Evolutionary conservation across 2,888 invertebrate species (phyloP).

Genomic region (Dorcus parallelipipedus): DNA sequence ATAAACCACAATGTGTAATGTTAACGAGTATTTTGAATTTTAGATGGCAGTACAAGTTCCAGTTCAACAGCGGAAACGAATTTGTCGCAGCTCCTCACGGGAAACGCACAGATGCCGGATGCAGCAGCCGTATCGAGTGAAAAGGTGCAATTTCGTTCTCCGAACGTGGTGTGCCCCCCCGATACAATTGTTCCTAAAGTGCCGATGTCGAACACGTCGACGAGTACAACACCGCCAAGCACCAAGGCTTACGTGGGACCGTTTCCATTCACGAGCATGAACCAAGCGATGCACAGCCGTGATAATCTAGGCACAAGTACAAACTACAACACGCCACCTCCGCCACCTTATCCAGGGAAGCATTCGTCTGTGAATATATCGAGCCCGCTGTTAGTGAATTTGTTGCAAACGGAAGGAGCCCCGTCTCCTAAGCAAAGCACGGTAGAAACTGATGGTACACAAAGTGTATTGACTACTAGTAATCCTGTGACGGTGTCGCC

Average conservation of each 20-base stretch:
- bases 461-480: conserved; percentile 6
- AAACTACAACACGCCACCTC: conserved; percentile 34
- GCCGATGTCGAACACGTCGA: conserved; percentile 33
- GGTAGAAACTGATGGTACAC: conserved; percentile 7
- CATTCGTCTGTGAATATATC: conserved; percentile 66
- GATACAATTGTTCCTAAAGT: conserved; percentile 55
- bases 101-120: conserved; percentile 6
- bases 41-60: conserved; percentile 18
- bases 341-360: conserved; percentile 50
- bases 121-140: conserved; percentile 26
- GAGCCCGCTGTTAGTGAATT: conserved; percentile 86
- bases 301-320: conserved; percentile 38
- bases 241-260: conserved; percentile 57
- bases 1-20: too few relatives aligned
- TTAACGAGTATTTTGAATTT: background rate
- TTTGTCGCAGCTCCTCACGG: conserved; percentile 21
- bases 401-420: conserved; percentile 80
- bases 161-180: conserved; percentile 85
- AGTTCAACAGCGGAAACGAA: conserved; percentile 14
- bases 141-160: conserved; percentile 58
- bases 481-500: conserved; percentile 15
- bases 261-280: conserved; percentile 90
- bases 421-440: conserved; percentile 36
- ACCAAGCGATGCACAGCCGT: conserved; percentile 78
- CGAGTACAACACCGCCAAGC: conserved; percentile 25